Conservation (phyloP, 2,113 vertebrate genomes). For the Climacteris rufus region DNA sequence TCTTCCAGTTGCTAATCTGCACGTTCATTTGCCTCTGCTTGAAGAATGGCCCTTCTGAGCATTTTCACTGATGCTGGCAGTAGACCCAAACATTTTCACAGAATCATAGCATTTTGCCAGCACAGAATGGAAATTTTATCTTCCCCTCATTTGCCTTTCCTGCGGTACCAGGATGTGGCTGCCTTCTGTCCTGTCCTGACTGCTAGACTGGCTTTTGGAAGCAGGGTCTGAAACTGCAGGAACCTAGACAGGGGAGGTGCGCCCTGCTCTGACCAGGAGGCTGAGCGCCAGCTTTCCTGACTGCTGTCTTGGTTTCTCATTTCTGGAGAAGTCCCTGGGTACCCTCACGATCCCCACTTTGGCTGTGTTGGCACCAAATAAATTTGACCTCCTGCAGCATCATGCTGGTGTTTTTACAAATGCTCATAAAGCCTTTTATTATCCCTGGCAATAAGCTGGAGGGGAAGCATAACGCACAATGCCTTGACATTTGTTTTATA, state of each 20-base stretch:
- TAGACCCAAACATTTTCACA: background rate
- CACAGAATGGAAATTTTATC: background rate
- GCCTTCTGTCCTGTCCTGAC: background rate
- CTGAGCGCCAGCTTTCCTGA: background rate
- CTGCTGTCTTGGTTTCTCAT: background rate
- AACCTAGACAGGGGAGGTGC: background rate
- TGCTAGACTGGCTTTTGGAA: background rate
- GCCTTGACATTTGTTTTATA: background rate
- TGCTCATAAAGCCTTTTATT: background rate
- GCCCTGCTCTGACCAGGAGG: background rate
- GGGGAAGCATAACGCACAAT: background rate
- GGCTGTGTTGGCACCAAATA: rapidly evolving
- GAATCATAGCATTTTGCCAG: background rate
- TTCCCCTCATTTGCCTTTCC: background rate
- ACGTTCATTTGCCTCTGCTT: background rate
- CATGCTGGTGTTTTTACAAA: background rate
- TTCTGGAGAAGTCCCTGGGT: background rate
- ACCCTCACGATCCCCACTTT: rapidly evolving
- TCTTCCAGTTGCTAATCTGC: slow-evolving; percentile 39
- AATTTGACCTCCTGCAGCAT: background rate
- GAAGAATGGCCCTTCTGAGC: background rate
- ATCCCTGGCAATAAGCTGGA: background rate
- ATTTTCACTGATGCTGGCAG: background rate
- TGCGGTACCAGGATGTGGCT: background rate
- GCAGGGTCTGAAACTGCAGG: background rate